Evolutionary conservation across 2,797 vertebrate genomes (phyloP).

Genomic region (Melanotaenia trifasciata): DNA sequence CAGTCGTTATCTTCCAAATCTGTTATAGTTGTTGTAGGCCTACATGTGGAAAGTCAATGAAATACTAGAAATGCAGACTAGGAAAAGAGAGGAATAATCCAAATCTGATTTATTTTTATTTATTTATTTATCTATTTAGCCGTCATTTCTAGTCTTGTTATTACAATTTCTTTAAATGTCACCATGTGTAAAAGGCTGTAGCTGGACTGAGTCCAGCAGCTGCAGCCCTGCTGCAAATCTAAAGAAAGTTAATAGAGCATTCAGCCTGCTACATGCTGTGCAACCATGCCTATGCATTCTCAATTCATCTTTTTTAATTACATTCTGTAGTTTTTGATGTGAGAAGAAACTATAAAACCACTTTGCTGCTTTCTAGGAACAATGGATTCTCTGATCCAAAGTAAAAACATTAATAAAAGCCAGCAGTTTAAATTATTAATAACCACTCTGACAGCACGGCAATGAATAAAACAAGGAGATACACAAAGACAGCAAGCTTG

Average conservation of each 20-base stretch:
- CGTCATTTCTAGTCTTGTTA: constrained; percentile 29
- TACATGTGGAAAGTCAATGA: constrained; percentile 1
- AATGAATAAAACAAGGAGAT: constrained; percentile 29
- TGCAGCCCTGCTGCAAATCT: not conserved
- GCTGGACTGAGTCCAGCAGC: not conserved
- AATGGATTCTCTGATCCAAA: not conserved
- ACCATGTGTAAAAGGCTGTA: constrained; percentile 1
- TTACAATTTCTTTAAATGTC: constrained; percentile 52
- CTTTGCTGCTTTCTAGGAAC: not conserved
- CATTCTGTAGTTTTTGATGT: not conserved
- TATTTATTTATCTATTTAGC: constrained; percentile 1
- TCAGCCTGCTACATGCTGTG: not conserved
- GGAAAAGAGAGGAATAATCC: not conserved
- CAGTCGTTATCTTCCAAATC: not conserved
- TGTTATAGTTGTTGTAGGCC: not conserved
- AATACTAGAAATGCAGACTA: not conserved
- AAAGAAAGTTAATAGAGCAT: not conserved
- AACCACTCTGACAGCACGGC: constrained; percentile 21
- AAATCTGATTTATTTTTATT: constrained; percentile 18
- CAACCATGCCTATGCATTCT: not conserved
- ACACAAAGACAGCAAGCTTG: constrained; percentile 7
- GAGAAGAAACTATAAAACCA: not conserved
- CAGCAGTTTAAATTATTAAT: constrained; percentile 26
- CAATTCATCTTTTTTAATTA: not conserved
- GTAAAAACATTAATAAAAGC: constrained; percentile 13